These are phyloP conservation scores for Ahaetulla prasina DNA, from an alignment of 2,113 vertebrate species.

Conservation along the genomic window DNA sequence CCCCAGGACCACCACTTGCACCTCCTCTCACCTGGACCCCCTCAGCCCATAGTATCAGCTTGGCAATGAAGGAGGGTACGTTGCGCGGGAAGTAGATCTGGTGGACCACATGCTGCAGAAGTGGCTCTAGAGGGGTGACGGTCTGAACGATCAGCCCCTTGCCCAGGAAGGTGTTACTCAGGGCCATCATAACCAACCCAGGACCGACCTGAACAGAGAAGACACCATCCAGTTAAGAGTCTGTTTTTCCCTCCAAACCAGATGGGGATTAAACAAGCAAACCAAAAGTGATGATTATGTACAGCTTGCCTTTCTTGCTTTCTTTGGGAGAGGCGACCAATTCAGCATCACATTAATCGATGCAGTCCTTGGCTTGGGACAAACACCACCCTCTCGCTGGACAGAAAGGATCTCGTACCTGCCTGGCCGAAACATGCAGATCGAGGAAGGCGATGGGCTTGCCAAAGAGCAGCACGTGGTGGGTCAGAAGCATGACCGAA, in stretches of 20 bases:
- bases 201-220: conserved; percentile 72
- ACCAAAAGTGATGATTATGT: neutral
- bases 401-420: conserved; percentile 57
- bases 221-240: neutral
- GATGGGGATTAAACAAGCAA: neutral
- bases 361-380: neutral
- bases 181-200: conserved; percentile 72
- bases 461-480: conserved; percentile 68
- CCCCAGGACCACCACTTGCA: neutral
- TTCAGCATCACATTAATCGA: neutral
- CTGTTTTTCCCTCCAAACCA: neutral
- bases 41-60: conserved; percentile 76
- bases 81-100: conserved; percentile 76
- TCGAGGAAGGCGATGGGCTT: conserved; percentile 67
- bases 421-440: conserved; percentile 70
- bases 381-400: neutral
- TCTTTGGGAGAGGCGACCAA: neutral
- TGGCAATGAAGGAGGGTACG: conserved; percentile 71
- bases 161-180: conserved; percentile 75
- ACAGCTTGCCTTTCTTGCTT: neutral
- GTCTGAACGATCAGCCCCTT: conserved; percentile 74
- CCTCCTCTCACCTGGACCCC: conserved; percentile 69
- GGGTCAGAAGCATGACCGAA: conserved; percentile 73
- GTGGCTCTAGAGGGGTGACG: conserved; percentile 78
- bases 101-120: conserved; percentile 79